phyloP scores from a whole-genome alignment of 2,888 invertebrate species.

The Xanthia icteritia region DNA sequence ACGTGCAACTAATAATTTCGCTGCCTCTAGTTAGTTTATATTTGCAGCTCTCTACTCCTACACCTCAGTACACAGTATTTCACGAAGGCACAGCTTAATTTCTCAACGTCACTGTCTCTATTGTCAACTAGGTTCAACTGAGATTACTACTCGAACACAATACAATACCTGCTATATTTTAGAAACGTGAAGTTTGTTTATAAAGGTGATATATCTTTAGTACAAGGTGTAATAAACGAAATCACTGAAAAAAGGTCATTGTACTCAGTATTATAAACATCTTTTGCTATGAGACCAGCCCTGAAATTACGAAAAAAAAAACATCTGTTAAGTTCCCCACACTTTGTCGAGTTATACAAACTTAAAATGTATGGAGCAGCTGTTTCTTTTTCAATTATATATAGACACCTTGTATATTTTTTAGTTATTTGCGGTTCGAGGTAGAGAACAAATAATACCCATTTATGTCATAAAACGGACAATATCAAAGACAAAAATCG shows the following conservation, averaged over 20 bases:
- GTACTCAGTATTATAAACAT: background rate
- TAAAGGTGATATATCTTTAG: background rate
- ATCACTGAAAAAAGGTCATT: background rate
- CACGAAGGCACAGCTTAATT: conserved; percentile 31
- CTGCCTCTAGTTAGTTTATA: background rate
- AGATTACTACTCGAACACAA: conserved; percentile 35
- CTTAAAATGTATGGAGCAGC: background rate
- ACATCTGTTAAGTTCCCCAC: too few species aligned
- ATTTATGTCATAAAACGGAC: background rate
- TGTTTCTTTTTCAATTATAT: background rate
- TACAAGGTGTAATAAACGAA: background rate
- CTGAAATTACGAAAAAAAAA: background rate
- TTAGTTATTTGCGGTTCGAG: background rate
- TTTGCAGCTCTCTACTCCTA: background rate
- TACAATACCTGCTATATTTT: conserved; percentile 2
- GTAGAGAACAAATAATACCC: too few species aligned
- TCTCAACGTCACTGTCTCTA: conserved; percentile 44
- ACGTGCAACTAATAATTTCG: background rate
- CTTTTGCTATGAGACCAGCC: background rate
- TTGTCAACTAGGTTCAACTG: conserved; percentile 34
- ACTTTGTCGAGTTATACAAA: background rate
- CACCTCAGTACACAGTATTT: background rate
- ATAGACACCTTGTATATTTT: background rate
- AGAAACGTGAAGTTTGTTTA: background rate
- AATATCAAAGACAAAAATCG: too few species aligned